Percentiles rank a stretch among this genome's conserved stretches.
phyloP scores from a whole-genome alignment of 2,797 vertebrate species.

The Glyptemys insculpta region DNA sequence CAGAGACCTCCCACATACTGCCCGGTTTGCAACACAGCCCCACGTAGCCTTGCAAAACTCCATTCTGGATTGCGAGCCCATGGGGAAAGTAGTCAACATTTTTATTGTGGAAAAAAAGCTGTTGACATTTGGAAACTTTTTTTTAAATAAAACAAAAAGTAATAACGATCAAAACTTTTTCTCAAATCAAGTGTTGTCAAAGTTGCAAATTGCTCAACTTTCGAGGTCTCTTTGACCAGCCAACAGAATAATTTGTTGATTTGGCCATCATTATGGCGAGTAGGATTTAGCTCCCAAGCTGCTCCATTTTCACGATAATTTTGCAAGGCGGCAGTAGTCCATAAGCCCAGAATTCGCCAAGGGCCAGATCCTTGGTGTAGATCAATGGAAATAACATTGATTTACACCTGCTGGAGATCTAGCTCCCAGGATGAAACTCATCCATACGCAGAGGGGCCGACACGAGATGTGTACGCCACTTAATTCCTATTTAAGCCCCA shows the following conservation, averaged over 20 bases:
- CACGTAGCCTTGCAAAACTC: background rate
- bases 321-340: accelerated
- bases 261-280: background rate
- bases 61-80: accelerated
- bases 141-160: accelerated
- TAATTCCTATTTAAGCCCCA: background rate
- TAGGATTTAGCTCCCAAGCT: background rate
- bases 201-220: background rate
- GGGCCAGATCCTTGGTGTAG: background rate
- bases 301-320: background rate
- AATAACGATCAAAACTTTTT: accelerated
- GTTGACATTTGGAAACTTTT: background rate
- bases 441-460: background rate
- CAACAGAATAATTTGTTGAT: background rate
- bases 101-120: background rate
- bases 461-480: background rate
- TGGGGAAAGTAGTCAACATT: background rate
- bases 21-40: accelerated
- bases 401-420: background rate
- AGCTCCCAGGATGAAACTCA: background rate
- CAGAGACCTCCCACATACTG: background rate
- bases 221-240: background rate
- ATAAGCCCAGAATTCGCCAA: background rate
- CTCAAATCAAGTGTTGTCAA: accelerated
- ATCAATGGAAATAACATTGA: background rate